Conservation (phyloP, 2,888 invertebrate species). For the Amiota minor region DNA sequence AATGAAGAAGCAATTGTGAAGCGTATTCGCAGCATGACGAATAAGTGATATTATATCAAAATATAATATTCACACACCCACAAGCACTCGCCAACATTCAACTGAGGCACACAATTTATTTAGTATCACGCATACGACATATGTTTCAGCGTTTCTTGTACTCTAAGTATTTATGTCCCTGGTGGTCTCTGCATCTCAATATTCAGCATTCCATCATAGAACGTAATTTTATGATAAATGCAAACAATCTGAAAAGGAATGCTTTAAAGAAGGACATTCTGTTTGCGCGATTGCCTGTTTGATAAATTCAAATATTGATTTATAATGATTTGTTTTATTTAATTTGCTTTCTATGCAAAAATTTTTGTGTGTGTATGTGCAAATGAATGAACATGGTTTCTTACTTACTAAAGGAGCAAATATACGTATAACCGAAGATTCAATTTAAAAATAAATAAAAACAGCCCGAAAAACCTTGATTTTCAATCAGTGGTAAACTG, state of each 20-base stretch:
- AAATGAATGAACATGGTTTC: no score
- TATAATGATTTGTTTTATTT: slow-evolving; percentile 4
- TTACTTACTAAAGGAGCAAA: no score
- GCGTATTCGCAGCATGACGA: slow-evolving; percentile 51
- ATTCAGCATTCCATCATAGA: no score
- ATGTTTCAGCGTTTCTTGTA: background rate
- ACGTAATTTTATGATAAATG: background rate
- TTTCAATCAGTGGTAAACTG: background rate
- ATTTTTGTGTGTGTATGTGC: background rate
- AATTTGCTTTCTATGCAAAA: background rate
- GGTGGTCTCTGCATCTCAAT: background rate
- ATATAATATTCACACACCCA: background rate
- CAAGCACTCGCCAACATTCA: background rate
- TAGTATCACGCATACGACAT: slow-evolving; percentile 23
- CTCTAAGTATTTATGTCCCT: background rate
- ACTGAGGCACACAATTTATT: background rate
- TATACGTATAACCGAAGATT: no score
- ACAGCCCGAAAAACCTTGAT: background rate
- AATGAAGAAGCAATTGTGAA: background rate
- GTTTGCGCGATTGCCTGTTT: background rate
- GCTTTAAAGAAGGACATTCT: background rate
- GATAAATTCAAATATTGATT: slow-evolving; percentile 16
- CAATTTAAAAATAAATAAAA: background rate
- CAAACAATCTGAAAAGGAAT: slow-evolving; percentile 17
- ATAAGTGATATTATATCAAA: slow-evolving; percentile 43